Evolutionary conservation across 2,113 vertebrate species (phyloP), one percentile per base, ranked within the genome.

Genomic region (Tylochromis polylepis): DNA sequence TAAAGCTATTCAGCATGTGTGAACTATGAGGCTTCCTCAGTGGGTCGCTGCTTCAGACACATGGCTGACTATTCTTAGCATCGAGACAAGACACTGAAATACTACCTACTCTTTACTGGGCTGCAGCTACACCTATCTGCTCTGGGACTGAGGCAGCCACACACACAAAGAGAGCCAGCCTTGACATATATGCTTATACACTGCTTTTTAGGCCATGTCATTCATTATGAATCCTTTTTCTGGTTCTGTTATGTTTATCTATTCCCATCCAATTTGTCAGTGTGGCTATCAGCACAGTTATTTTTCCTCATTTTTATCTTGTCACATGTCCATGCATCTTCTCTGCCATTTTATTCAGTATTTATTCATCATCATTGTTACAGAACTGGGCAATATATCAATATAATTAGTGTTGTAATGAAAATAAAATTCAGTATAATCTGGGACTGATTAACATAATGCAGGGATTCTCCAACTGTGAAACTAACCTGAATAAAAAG

Each of bases 31-130:
- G 43, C 43, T 86, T 77, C 29, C 15, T 82, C 70, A 36, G 82
- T 46, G 57, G 72, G 80, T 77, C 8, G 36, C 60, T 55, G 56
- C 85, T 86, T 81, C 62, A 92, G 82, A 88, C 16, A 15, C 87
- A 78, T 83, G 75, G 78, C 82, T 75, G 84, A 88, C 93, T 95
- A 94, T 94, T 95, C 91, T 93, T 91, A 94, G 89, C 85, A 75
- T 49, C 31, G 70, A 87, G 85, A 62, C 86, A 53, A 87, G 90
- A 89, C 79, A 59, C 85, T 92, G 89, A 94, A 93, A 94, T 88
- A 91, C 83, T 80, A 91, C 82, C 88, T 65, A 34, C 22, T 88
- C 87, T 90, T 86, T 86, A 85, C 18, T 51, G 62, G 87, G 86
- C 89, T 89, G 67, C 70, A 75, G 79, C 79, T 87, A 79, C 91